Evolutionary conservation across 1,140 invertebrate species (phyloP), one percentile per base, ranked within the genome.

Genomic region (Ganaspis sp.): DNA sequence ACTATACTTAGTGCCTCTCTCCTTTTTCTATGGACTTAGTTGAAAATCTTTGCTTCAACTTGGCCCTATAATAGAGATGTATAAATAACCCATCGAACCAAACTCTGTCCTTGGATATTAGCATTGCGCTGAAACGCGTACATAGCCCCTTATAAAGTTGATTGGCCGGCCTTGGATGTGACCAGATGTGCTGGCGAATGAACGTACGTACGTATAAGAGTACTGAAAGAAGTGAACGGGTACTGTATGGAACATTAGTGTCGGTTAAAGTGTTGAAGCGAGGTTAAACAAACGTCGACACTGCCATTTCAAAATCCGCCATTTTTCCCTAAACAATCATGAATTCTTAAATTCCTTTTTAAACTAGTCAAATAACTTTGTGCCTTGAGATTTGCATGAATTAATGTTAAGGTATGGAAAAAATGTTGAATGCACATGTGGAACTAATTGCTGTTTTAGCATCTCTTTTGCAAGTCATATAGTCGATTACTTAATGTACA

Each of bases 151-250:
- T 80, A 79, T 74, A 54, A 79, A 78, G 81, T 83, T 83, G 76
- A 83, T 83, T 81, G 81, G 76, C 81, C 81, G 79, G 53, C 81
- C 78, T 83, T 80, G 81, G 76, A 80, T 78, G 76, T 77, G 69
- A 75, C 78, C 78, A 82, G 81, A 82, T 82, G 81, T 77, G 77
- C 76, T 78, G 73, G 74, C 77, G 73, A 72, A 73, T 74, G 70
- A 72, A 45, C 70, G 42, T 45, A 45, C 19, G 21, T 17, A 64
- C 23, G 4, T 37, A 69, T 15, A 38, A 42, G 8, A 75, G 64
- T 70, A 77, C 0, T 58, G 23, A 26, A 34, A 64, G 23, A 34
- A 64, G 23, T 34, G 58, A 64, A 29, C 58, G 21, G 23, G 54
- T 64, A 29, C 54, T 29, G 54, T 17, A 1, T 58, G 21, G 54